Percentiles rank a stretch among this genome's conserved stretches.
Conservation (phyloP, 2,797 vertebrate genomes). For the Propithecus deckenii region DNA sequence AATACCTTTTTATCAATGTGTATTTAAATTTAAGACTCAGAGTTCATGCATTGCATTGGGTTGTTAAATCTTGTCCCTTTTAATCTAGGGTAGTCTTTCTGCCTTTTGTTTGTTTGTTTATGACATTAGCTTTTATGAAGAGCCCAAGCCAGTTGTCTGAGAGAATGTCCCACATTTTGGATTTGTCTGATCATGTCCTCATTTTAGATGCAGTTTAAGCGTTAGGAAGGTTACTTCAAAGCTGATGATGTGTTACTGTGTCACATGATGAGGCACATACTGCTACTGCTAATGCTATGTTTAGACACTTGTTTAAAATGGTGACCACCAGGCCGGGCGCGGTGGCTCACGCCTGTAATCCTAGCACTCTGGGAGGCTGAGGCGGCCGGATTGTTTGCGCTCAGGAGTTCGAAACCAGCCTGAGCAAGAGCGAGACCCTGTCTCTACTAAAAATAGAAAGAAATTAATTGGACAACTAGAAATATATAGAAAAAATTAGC, state of each 20-base stretch:
- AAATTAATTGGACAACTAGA: no score
- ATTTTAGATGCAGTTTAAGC: neutral
- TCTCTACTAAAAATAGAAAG: no score
- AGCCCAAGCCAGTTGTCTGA: neutral
- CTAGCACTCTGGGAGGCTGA: no score
- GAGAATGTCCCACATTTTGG: neutral
- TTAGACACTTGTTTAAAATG: neutral
- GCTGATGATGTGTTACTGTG: neutral
- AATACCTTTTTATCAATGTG: neutral
- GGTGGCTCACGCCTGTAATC: no score
- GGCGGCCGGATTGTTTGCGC: no score
- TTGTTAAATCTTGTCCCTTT: neutral
- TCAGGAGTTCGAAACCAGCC: no score
- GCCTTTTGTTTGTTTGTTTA: neutral
- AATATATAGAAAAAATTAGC: no score
- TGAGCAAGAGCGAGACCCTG: no score
- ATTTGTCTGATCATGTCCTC: slow-evolving; percentile 19
- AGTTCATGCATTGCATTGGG: neutral
- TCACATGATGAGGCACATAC: neutral
- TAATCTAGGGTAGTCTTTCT: neutral
- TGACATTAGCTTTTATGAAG: neutral
- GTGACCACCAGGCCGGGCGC: no score
- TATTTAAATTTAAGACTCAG: neutral
- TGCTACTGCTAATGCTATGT: neutral
- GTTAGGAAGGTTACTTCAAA: neutral